Evolutionary conservation across 2,113 vertebrate species (phyloP), one percentile per base, ranked within the genome.

Genomic region (Brachirus orientalis): DNA sequence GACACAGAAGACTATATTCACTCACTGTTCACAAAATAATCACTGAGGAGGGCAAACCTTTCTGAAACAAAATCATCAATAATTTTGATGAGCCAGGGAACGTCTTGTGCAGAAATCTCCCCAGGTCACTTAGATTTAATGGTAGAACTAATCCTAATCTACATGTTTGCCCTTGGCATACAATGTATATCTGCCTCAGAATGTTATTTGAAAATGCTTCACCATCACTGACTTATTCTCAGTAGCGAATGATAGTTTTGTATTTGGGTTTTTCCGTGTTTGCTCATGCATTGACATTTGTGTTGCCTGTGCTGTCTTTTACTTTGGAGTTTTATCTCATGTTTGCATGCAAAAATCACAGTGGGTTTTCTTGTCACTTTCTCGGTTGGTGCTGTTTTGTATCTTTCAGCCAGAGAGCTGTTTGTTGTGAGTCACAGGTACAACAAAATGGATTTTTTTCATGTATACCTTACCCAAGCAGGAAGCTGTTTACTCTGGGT

Each of bases 401-500:
- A 65, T 16, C 37, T 63, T 68, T 19, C 55, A 53, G 52, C 43
- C 45, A 46, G 52, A 46, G 33, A 64, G 22, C 38, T 52, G 35
- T 71, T 73, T 63, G 36, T 63, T 57, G 13, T 28, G 67, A 53
- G 36, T 67, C 63, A 67, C 46, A 48, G 63, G 48, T 72, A 51
- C 52, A 71, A 50, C 48, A 33, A 56, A 33, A 38, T 38, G 8
- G 37, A 38, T 38, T 38, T 60, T 13, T 47, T 19, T 75, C 45
- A 10, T 52, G 65, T 60, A 56, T 72, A 74, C 43, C 65, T 66
- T 79, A 2, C 28, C 37, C 50, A 69, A 38, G 36, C 77, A 73
- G 57, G 53, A 63, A 60, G 44, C 17, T 83, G 64, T 86, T 76
- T 85, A 77, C 77, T 87, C 57, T 56, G 4, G 80, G 82, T 85